Conservation (phyloP, 2,797 vertebrate genomes). For the Anguilla pacifica region DNA sequence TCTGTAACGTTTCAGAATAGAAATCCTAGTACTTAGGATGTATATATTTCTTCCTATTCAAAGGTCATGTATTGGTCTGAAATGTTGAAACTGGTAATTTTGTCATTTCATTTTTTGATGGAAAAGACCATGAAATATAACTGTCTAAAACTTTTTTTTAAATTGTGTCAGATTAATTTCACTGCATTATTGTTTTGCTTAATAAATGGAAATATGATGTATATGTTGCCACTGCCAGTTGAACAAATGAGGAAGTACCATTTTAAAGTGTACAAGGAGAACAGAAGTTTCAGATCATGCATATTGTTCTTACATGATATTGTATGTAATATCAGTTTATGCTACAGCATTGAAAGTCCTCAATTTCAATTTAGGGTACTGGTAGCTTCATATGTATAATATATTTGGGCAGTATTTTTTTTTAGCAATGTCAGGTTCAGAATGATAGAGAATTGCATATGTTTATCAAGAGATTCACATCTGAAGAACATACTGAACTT, state of each 20-base stretch:
- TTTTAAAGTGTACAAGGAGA: not conserved
- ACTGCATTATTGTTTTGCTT: not conserved
- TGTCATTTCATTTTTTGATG: not conserved
- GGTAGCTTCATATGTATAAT: not conserved
- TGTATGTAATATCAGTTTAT: constrained; percentile 19
- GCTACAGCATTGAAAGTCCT: constrained; percentile 22
- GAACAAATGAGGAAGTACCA: not conserved
- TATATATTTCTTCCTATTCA: not conserved
- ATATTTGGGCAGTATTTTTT: not conserved
- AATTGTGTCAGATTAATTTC: not conserved
- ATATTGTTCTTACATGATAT: not conserved
- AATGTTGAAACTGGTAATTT: not conserved
- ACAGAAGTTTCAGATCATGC: not conserved
- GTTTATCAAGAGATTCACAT: not conserved
- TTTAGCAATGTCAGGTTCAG: not conserved
- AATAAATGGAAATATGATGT: not conserved
- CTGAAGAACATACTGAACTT: not conserved
- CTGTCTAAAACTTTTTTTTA: not conserved
- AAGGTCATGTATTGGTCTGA: not conserved
- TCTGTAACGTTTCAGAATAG: not conserved
- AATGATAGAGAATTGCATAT: not conserved
- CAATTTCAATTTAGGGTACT: constrained; percentile 32
- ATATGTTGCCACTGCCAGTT: not conserved
- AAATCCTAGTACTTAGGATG: not conserved
- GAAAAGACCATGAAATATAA: not conserved